These are phyloP conservation scores for Polypterus senegalus DNA, from an alignment of 2,113 vertebrate genomes.

Conservation along the genomic window DNA sequence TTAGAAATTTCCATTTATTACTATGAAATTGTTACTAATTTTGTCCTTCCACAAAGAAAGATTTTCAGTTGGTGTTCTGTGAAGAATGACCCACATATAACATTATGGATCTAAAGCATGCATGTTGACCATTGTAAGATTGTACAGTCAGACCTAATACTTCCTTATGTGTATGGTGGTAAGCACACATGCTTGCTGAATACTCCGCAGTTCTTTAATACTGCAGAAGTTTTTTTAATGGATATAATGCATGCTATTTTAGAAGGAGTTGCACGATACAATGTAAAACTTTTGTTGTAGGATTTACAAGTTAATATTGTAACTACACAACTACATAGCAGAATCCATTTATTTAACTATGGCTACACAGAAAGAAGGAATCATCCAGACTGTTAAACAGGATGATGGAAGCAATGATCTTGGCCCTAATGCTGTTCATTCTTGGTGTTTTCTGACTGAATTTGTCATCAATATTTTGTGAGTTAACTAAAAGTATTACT, in stretches of 20 bases:
- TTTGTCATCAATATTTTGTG: slow-evolving; percentile 14
- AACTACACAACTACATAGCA: slow-evolving; percentile 12
- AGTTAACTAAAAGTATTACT: slow-evolving; percentile 19
- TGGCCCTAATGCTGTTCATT: slow-evolving; percentile 12
- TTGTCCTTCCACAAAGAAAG: slow-evolving; percentile 1
- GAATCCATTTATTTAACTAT: slow-evolving; percentile 20
- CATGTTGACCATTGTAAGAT: slow-evolving; percentile 15
- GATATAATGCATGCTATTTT: slow-evolving; percentile 27
- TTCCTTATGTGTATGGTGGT: slow-evolving; percentile 22
- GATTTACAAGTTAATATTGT: not conserved
- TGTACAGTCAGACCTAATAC: slow-evolving; percentile 11
- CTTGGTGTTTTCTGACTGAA: no score
- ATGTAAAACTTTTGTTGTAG: not conserved
- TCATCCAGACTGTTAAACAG: slow-evolving; percentile 12
- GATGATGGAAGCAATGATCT: slow-evolving; percentile 21
- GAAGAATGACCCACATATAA: slow-evolving; percentile 17
- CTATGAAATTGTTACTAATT: slow-evolving; percentile 13
- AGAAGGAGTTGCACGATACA: slow-evolving; percentile 15
- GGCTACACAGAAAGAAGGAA: slow-evolving; percentile 17
- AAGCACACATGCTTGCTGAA: slow-evolving; percentile 19
- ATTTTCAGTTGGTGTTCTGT: slow-evolving; percentile 8
- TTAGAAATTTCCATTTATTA: slow-evolving; percentile 21
- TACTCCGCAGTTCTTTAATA: slow-evolving; percentile 17
- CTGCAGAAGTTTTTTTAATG: slow-evolving; percentile 15
- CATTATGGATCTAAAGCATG: slow-evolving; percentile 9